Base-by-base conservation (phyloP, 2,888 invertebrate species). In the Adelognathus sp. region DNA sequence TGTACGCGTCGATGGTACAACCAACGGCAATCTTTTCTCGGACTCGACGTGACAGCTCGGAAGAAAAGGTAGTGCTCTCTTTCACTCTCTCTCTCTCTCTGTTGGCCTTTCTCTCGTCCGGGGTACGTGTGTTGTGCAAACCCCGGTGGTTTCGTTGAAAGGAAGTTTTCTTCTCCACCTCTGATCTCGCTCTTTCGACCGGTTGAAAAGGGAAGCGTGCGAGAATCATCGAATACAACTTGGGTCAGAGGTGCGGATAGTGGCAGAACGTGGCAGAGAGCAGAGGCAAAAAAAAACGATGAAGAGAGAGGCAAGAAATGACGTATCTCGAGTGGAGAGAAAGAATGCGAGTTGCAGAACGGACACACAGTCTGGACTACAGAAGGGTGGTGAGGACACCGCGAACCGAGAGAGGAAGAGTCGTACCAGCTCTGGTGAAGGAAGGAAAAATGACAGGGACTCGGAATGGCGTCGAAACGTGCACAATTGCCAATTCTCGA, bases 401-500 rank as follows among this genome's bases (percentile, higher is more conserved):
- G 11, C n/a, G 41, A 46, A 27, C 39, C 6, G 9, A 56, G 50
- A 56, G 54, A 66, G 29, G 54, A 18, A 58, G 52, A 44, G 29
- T 24, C 41, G 31, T n/a, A 44, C 11, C 24, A 7, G 24, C 39
- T 29, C n/a, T 33, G 18, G 33, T 41, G 60, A 36, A 56, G 29
- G 63, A 70, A 67, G 46, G 56, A 61, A 77, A 74, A 81, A 77
- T 75, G 82, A 79, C 79, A 76, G 71, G 70, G 72, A 70, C 75
- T 73, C 50, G 76, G 77, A 44, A 63, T 81, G 77, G 69, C 73
- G 81, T 76, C 83, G 85, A 84, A 86, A 83, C 75, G 79, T 82
- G 70, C 76, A 83, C 86, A 85, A 87, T 87, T 85, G 84, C 60
- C 87, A 87, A 87, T 88, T 87, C 83, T 73, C 61, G 33, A 18